phyloP scores from a whole-genome alignment of 2,113 vertebrate genomes.

The Hippotragus niger region DNA sequence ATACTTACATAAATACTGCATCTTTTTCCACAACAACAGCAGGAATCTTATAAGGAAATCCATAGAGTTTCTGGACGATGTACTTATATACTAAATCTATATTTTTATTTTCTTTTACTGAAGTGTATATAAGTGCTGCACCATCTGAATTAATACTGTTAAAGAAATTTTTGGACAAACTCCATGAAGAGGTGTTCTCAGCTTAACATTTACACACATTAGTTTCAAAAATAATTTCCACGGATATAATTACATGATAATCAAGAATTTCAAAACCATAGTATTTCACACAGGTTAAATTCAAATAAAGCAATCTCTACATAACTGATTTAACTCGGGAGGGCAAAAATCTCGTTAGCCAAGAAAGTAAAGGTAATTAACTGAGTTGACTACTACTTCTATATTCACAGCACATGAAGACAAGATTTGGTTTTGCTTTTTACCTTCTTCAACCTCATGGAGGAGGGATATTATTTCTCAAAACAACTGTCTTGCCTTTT shows the following conservation, averaged over 20 bases:
- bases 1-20: constrained; percentile 96
- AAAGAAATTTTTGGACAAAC: constrained; percentile 80
- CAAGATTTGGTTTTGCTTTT: background rate
- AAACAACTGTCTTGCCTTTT: background rate
- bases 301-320: background rate
- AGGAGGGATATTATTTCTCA: background rate
- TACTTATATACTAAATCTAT: constrained; percentile 99
- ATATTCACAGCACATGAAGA: background rate
- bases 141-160: constrained; percentile 88
- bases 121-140: constrained; percentile 97
- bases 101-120: constrained; percentile 99
- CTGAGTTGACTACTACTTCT: background rate
- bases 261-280: background rate
- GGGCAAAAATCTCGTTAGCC: background rate
- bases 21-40: constrained; percentile 98
- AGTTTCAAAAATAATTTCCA: background rate
- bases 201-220: background rate
- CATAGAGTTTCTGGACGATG: constrained; percentile 96
- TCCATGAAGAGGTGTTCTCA: background rate
- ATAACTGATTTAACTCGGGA: background rate
- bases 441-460: background rate
- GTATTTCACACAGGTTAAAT: background rate
- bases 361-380: constrained; percentile 8
- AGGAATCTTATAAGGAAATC: constrained; percentile 93
- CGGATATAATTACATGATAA: background rate